A percentile compares a stretch with the other conserved stretches of the same genome.
Conservation (phyloP, 1,140 invertebrate species). For the Zaprionus nigranus region DNA sequence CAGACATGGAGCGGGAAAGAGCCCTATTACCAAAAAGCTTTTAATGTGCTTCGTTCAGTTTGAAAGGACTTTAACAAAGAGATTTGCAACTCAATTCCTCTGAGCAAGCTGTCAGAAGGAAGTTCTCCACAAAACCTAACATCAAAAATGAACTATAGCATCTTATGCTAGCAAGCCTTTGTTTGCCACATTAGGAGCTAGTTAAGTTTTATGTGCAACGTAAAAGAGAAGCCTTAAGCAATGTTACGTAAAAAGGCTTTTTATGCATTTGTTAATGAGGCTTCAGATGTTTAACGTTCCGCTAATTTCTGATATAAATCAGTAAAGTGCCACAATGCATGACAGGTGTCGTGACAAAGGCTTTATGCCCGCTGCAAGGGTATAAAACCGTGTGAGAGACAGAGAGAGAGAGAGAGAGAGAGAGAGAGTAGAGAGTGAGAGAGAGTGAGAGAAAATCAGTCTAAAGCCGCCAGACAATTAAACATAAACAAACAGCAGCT, state of each 20-base stretch:
- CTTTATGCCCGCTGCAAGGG: constrained; percentile 29
- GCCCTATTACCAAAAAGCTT: no score
- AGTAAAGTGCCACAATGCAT: constrained; percentile 30
- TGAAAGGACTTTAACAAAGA: no score
- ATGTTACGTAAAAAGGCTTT: constrained; percentile 7
- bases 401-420: not conserved
- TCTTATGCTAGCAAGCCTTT: not conserved
- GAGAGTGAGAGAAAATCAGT: constrained; percentile 6
- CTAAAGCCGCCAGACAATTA: constrained; percentile 65
- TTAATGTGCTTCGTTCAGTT: no score
- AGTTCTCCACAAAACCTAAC: not conserved
- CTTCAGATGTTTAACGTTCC: constrained; percentile 21
- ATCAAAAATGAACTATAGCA: not conserved
- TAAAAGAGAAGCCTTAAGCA: constrained; percentile 4
- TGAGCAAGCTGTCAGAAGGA: not conserved
- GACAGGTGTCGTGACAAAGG: constrained; percentile 32
- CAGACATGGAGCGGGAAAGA: no score
- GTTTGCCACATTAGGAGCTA: constrained; percentile 2
- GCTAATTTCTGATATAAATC: constrained; percentile 30
- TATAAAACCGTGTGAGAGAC: constrained; percentile 30
- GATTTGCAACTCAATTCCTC: no score
- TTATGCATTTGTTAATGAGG: constrained; percentile 29
- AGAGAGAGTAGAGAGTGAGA: not conserved
- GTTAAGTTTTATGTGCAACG: not conserved
- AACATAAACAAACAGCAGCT: constrained; percentile 62